These are phyloP conservation scores for Microtus montanus DNA, from an alignment of 2,113 vertebrate species.

Conservation along the genomic window DNA sequence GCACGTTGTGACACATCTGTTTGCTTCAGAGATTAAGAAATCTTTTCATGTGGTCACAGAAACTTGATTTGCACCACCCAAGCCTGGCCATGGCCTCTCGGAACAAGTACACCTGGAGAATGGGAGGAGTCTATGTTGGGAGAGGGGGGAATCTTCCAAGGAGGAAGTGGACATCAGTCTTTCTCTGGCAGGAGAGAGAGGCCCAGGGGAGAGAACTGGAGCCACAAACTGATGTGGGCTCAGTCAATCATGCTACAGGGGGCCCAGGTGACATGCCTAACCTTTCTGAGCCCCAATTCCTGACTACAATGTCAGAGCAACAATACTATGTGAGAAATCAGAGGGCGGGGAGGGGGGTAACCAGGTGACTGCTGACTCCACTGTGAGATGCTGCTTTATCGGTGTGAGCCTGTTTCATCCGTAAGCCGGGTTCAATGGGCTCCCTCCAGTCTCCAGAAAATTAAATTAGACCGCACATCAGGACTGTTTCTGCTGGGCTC, in stretches of 20 bases:
- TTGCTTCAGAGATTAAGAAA: not conserved
- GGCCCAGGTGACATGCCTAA: not conserved
- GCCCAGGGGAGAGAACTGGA: not conserved
- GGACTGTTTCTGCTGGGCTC: not conserved
- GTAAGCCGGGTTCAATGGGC: not conserved
- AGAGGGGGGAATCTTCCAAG: not conserved
- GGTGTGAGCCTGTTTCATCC: not conserved
- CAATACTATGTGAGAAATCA: fast-evolving
- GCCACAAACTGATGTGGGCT: not conserved
- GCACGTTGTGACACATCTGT: not conserved
- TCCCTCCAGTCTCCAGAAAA: not conserved
- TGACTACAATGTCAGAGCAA: not conserved
- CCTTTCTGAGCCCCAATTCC: not conserved
- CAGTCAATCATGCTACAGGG: fast-evolving
- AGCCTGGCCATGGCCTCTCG: not conserved
- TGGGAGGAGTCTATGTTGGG: not conserved
- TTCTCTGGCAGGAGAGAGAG: not conserved
- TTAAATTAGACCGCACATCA: not conserved
- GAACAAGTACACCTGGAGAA: not conserved
- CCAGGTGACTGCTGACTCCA: not conserved
- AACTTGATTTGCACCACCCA: not conserved
- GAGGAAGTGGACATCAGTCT: not conserved
- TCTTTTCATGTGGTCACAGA: too few relatives aligned
- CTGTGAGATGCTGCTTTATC: not conserved
- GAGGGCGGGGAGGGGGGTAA: not conserved